A percentile compares a stretch with the other conserved stretches of the same genome.
These are phyloP conservation scores for Mus spretus DNA, from an alignment of 2,797 vertebrate genomes.

Conservation along the genomic window DNA sequence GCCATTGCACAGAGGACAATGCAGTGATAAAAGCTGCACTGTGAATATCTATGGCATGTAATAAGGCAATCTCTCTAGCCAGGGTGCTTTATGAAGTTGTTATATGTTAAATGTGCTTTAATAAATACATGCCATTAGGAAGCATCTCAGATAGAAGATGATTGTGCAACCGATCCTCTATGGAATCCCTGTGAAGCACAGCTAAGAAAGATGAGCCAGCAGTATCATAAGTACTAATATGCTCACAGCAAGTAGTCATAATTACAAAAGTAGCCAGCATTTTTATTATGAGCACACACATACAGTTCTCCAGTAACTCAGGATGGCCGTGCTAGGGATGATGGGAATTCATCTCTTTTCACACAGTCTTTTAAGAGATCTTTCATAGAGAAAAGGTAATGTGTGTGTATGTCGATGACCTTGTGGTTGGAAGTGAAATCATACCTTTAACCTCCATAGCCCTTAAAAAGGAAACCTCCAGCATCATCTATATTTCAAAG, in stretches of 20 bases:
- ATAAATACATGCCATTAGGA: conserved; percentile 70
- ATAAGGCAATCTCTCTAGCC: conserved; percentile 68
- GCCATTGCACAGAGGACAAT: conserved; percentile 36
- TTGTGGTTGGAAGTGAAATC: conserved; percentile 24
- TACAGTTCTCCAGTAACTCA: conserved; percentile 1
- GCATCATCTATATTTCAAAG: conserved; percentile 35
- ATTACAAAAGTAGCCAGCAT: conserved; percentile 58
- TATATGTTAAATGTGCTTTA: conserved; percentile 72
- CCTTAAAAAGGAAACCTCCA: conserved; percentile 8
- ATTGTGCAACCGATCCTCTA: conserved; percentile 58
- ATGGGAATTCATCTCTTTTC: neutral
- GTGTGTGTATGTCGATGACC: neutral
- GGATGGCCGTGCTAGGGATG: neutral
- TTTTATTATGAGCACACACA: conserved; percentile 23
- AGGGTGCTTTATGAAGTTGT: conserved; percentile 78
- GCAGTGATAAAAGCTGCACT: conserved; percentile 64
- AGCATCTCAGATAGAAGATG: conserved; percentile 49
- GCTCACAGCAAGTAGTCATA: conserved; percentile 51
- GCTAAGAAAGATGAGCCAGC: conserved; percentile 54
- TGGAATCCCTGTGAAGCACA: conserved; percentile 46
- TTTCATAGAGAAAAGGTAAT: neutral
- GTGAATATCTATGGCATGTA: conserved; percentile 76
- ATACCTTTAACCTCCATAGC: neutral
- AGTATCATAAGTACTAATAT: conserved; percentile 11
- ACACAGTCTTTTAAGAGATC: neutral